Percentiles rank a stretch among this genome's conserved stretches.
Conservation (phyloP, 2,888 invertebrate species). For the Loripinus fragilis region DNA sequence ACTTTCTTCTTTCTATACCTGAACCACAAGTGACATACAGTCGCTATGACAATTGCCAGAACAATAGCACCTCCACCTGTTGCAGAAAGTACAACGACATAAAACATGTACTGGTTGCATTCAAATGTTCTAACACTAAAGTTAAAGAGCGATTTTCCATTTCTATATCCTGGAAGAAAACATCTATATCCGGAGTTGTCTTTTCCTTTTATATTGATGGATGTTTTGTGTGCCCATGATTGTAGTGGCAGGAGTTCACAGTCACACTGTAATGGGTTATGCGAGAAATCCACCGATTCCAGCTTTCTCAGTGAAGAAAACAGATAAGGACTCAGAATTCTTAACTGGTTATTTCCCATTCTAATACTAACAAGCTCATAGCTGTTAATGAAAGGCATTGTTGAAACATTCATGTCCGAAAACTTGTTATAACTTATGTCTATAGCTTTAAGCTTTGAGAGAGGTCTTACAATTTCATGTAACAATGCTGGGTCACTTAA, state of each 20-base stretch:
- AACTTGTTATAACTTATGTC: conserved; percentile 75
- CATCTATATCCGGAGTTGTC: conserved; percentile 72
- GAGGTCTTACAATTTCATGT: conserved; percentile 53
- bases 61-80: conserved; percentile 64
- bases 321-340: conserved; percentile 53
- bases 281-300: conserved; percentile 69
- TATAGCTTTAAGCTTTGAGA: conserved; percentile 57
- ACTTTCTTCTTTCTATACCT: conserved; percentile 47
- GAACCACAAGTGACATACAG: conserved; percentile 64
- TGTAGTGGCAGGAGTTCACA: conserved; percentile 75
- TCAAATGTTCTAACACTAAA: conserved; percentile 72
- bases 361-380: conserved; percentile 62
- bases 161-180: conserved; percentile 64
- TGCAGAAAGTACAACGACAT: conserved; percentile 69
- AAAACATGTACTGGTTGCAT: conserved; percentile 69
- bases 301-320: conserved; percentile 67
- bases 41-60: conserved; percentile 58
- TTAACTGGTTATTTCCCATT: conserved; percentile 67
- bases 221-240: conserved; percentile 68
- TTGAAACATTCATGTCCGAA: conserved; percentile 51
- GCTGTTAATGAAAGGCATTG: conserved; percentile 61
- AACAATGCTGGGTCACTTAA: conserved; percentile 48
- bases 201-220: conserved; percentile 53
- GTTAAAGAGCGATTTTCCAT: conserved; percentile 64
- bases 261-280: conserved; percentile 76